Base-by-base conservation (phyloP, 2,888 invertebrate species). In the Eristalis intricaria region DNA sequence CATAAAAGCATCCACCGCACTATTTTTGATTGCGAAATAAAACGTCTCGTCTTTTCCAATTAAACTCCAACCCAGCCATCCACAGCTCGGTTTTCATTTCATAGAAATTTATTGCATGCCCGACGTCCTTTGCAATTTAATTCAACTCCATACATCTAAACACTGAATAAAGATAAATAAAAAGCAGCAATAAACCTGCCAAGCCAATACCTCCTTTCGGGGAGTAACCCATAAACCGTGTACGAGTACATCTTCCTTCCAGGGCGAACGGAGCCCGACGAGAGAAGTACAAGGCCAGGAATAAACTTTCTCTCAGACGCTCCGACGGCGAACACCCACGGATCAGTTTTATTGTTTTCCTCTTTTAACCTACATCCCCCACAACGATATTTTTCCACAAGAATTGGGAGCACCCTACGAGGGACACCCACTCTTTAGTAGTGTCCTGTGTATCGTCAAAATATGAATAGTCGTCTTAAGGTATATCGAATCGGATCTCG, bases 271-370 rank as follows among this genome's bases (percentile, higher is more conserved):
- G 60, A 26, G 60, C 4, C 26, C 26, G 11, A 13, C 26, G 26
- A 60, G 26, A 60, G 26, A 23, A 60, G 26, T 26, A 58, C 56
- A 60, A 61, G 22, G 32, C 58, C 29, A 73, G 8, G 19, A 50
- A 7, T 50, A 69, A 60, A 50, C 60, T 50, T 77, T 26, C 77
- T 69, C 77, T 80, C 71, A 81, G 77, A 85, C 85, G 73, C 71
- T 23, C 43, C 26, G 60, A 26, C 60, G 26, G 26, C 26, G 60
- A 26, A 32, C 77, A 63, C 85, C 77, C 68, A 73, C 68, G 35
- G 58, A 73, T 81, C 81, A 71, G 66, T 85, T 71, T 85, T 77
- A 82, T 82, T 85, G 73, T 82, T 77, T 84, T 77, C 69, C 82
- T 69, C 71, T 26, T 85, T 74, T 73, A 82, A 85, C 82, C 73